Evolutionary conservation across 2,888 invertebrate genomes (phyloP).

Genomic region (Chrysotoxum bicinctum): DNA sequence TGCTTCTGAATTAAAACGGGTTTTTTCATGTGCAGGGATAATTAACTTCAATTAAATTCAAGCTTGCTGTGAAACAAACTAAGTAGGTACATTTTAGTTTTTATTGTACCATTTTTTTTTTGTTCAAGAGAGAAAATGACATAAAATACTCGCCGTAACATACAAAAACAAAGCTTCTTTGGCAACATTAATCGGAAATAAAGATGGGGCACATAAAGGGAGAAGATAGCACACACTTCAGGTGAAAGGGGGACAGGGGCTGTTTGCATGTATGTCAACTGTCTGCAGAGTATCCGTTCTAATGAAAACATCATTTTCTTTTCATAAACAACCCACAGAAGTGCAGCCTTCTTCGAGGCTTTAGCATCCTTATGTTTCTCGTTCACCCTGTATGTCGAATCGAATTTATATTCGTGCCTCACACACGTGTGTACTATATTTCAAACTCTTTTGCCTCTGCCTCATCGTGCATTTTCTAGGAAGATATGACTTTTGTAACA

Average conservation of each 20-base stretch:
- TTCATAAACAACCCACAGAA: conserved; percentile 41
- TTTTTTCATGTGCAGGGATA: too few species aligned
- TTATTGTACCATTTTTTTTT: neutral
- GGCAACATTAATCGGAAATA: conserved; percentile 32
- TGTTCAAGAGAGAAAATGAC: neutral
- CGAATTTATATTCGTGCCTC: conserved; percentile 40
- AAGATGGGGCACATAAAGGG: neutral
- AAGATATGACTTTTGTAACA: conserved; percentile 35
- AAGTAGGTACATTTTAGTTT: neutral
- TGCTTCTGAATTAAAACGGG: too few species aligned
- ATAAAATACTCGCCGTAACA: neutral
- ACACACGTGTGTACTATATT: neutral
- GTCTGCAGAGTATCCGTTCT: conserved; percentile 64
- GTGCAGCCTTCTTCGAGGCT: conserved; percentile 17
- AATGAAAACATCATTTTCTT: conserved; percentile 71
- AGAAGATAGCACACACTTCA: neutral
- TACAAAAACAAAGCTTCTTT: neutral
- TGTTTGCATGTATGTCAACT: conserved; percentile 63
- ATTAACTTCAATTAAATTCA: too few species aligned
- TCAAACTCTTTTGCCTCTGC: neutral
- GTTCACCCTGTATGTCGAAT: conserved; percentile 46
- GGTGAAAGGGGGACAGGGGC: neutral
- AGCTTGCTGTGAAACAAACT: neutral
- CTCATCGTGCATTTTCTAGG: neutral
- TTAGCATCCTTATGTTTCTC: neutral